Conservation (phyloP, 1,140 invertebrate genomes). For the Penaeus vannamei region DNA sequence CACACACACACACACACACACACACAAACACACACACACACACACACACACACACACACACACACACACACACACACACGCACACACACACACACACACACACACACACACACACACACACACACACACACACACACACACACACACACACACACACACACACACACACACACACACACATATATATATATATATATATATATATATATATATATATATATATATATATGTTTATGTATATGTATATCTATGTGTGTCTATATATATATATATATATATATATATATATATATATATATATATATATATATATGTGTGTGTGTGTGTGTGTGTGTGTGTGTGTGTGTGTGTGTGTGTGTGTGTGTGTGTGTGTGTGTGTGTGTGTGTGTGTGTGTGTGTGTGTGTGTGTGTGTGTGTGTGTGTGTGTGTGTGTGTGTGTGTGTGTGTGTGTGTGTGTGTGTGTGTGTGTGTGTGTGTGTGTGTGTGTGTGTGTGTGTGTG, state of each 20-base stretch:
- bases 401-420: conserved; percentile 12
- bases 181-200: conserved; percentile 16
- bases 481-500: conserved; percentile 6
- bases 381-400: conserved; percentile 5
- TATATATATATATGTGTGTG: no score
- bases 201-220: conserved; percentile 16
- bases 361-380: conserved; percentile 11
- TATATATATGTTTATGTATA: no score
- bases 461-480: conserved; percentile 12
- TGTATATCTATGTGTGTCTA: no score
- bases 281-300: conserved; percentile 5
- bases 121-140: conserved; percentile 11
- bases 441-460: conserved; percentile 5
- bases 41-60: conserved; percentile 9
- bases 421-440: conserved; percentile 12
- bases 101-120: conserved; percentile 5
- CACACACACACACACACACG: conserved; percentile 5
- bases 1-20: no score
- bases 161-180: conserved; percentile 11
- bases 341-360: neutral
- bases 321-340: conserved; percentile 4
- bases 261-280: no score
- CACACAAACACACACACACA: no score
- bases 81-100: conserved; percentile 11
- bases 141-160: conserved; percentile 11